Evolutionary conservation across 2,888 invertebrate species (phyloP), one percentile per base, ranked within the genome.

Genomic region (Xanthia togata): DNA sequence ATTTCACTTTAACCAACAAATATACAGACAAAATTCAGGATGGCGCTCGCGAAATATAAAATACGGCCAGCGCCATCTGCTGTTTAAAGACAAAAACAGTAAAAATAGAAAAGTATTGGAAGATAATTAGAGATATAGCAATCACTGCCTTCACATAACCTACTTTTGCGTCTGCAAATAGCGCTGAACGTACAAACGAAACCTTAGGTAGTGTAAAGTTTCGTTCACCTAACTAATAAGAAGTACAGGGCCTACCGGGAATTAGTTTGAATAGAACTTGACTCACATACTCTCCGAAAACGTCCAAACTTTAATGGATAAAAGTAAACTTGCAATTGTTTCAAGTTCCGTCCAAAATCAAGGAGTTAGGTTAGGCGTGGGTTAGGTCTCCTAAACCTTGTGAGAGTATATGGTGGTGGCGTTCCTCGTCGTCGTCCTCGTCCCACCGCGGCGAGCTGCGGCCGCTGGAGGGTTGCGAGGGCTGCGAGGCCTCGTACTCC

Each of bases 11-110:
- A 67, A 73, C 63, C 60, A 74, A 83, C 57, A 64, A 76, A 75
- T 73, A 65, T 38, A 62, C 68, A 73, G 26, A 71, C 68, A 81
- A 93, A 93, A 94, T 95, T 94, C 92, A 95, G 95, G 95, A 94
- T 96, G 95, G 96, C 96, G 96, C 96, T 93, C 91, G 92, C 93
- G 92, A 93, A 88, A 89, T 89, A 82, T 76, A 69, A 86, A 86
- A 82, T 89, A 94, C 95, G 93, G 95, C 93, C 96, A 96, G 94
- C 96, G 96, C 96, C 95, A 96, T 94, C 96, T 96, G 95, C 93
- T 90, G 86, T 89, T 76, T 67, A 70, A 75, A 83, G 68, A 75
- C 53, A 77, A 73, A 76, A 82, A 69, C 60, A 65, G 65, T 75
- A 77, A 59, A 62, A 35, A 76, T 31, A 65, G 35, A 71, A 78